Base-by-base conservation (phyloP, 2,888 invertebrate genomes). In the Tetropium fuscum region DNA sequence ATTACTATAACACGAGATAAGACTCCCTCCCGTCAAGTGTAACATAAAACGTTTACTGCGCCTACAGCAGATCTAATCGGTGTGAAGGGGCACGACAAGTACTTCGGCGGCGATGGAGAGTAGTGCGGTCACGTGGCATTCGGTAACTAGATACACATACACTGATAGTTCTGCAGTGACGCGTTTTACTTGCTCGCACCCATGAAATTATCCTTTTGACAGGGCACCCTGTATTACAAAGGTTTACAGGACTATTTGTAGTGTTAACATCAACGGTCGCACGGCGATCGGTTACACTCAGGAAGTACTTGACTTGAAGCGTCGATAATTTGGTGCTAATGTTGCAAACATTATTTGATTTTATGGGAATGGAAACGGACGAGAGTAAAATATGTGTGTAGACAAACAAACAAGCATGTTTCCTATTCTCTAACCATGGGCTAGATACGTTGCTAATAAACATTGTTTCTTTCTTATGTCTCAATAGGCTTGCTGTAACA, bases 281-380 rank as follows among this genome's bases (percentile, higher is more conserved):
- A 68, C 68, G 68, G 51, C 55, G 64, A 63, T 67, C 63, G 47
- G 65, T 64, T 68, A 57, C 70, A 60, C 49, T 43, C 20, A 38
- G 34, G 27, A 38, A 8, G 60, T 60, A 65, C 59, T 69, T 66
- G 64, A 66, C 62, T 58, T 43, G 15, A 13, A 53, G 47, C 65
- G 53, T 61, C 25, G 53, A 58, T 60, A 63, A 60, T 65, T 55
- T 20, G 51, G 22, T 43, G 15, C 43, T 32, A 56, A 54, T 58
- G 48, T 51, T 43, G 22, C 16, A 19, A 15, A 56, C 38, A 38
- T 19, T 36, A 56, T 38, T 49, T 13, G 32, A 49, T 60, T 44
- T 45, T 45, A 60, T 56, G 55, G 51, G 47, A 60, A 56, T n/a
- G n/a, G n/a, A n/a, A n/a, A n/a, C n/a, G n/a, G n/a, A n/a, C n/a